These are phyloP conservation scores for Psilopsiagon aymara DNA, from an alignment of 2,113 vertebrate species.

Conservation along the genomic window DNA sequence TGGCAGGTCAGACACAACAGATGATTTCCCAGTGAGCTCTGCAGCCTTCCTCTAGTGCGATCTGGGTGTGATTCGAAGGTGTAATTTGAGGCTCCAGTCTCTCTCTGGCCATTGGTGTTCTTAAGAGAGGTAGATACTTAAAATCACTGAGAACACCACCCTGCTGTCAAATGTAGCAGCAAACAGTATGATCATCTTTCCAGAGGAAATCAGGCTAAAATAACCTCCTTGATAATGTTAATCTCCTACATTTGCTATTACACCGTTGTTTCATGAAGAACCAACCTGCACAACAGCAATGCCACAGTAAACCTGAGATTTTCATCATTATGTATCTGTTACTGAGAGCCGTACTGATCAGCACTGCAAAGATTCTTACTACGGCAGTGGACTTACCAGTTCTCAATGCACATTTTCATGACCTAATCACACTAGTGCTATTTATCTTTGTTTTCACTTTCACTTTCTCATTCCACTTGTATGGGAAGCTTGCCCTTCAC, in stretches of 20 bases:
- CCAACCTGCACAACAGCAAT: not conserved
- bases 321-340: not conserved
- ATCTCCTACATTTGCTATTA: not conserved
- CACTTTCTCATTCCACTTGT: not conserved
- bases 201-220: not conserved
- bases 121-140: not conserved
- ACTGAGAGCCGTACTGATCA: not conserved
- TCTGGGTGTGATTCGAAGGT: not conserved
- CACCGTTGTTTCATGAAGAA: accelerated
- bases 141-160: not conserved
- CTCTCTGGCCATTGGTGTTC: accelerated
- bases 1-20: not conserved
- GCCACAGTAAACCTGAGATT: not conserved
- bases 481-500: not conserved
- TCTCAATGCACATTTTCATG: not conserved
- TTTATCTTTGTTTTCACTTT: not conserved
- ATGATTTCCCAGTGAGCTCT: not conserved
- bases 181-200: not conserved
- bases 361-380: not conserved
- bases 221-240: not conserved
- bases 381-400: not conserved
- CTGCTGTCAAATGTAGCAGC: not conserved
- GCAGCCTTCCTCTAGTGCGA: not conserved
- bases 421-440: not conserved
- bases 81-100: not conserved